Evolutionary conservation across 2,888 invertebrate genomes (phyloP).

Genomic region (Drosophila diplacantha): DNA sequence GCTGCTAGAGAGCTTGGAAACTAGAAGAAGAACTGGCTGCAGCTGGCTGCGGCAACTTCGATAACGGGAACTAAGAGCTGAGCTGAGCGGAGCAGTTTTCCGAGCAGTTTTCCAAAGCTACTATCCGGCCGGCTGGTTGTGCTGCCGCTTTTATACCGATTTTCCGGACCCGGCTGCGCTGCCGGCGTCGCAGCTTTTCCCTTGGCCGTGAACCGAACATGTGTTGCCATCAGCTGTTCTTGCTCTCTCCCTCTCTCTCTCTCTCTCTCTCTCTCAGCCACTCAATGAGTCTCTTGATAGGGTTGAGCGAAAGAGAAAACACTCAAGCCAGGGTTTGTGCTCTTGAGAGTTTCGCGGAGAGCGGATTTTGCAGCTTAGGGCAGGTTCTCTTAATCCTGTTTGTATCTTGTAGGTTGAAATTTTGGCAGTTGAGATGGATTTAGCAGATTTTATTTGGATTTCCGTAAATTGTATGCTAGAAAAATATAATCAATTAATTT

Average conservation of each 20-base stretch:
- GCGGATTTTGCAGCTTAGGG: neutral
- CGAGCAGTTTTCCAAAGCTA: slow-evolving; percentile 77
- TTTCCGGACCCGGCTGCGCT: slow-evolving; percentile 56
- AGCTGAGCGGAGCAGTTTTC: slow-evolving; percentile 67
- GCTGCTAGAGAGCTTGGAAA: slow-evolving; percentile 28
- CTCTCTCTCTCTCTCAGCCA: neutral
- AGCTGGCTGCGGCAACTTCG: slow-evolving; percentile 43
- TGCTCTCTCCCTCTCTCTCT: neutral
- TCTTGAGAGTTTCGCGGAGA: slow-evolving; percentile 5
- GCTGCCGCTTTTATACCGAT: slow-evolving; percentile 74
- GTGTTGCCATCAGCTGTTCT: slow-evolving; percentile 36
- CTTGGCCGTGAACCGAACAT: slow-evolving; percentile 64
- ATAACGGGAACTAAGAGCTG: slow-evolving; percentile 36
- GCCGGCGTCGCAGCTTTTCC: slow-evolving; percentile 61
- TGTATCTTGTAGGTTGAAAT: neutral
- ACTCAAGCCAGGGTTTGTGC: slow-evolving; percentile 5
- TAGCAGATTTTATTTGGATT: neutral
- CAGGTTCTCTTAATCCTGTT: neutral
- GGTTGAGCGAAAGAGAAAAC: neutral
- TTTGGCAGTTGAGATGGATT: neutral
- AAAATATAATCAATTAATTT: neutral
- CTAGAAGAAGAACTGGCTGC: slow-evolving; percentile 26
- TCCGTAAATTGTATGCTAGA: neutral
- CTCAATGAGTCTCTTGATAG: neutral
- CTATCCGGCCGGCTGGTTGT: slow-evolving; percentile 77